phyloP scores from a whole-genome alignment of 2,113 vertebrate genomes.

The Tautogolabrus adspersus region DNA sequence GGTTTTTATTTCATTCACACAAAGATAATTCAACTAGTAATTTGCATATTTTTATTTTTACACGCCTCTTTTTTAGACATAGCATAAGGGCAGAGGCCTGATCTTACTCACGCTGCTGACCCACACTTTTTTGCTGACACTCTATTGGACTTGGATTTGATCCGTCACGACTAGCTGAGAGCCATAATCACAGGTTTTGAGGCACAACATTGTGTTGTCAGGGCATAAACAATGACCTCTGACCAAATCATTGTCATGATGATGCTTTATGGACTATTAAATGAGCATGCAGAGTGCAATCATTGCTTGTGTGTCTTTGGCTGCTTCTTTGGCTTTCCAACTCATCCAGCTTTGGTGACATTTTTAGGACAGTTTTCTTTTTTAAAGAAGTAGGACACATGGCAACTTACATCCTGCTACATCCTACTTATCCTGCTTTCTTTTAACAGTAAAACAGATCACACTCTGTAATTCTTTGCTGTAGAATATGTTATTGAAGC shows the following conservation, averaged over 20 bases:
- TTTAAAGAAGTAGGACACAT: too few species aligned
- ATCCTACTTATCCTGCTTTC: too few species aligned
- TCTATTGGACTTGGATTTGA: constrained; percentile 13
- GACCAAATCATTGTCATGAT: constrained; percentile 6
- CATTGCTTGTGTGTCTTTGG: neutral
- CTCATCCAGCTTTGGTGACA: too few species aligned
- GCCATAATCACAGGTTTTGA: constrained; percentile 21
- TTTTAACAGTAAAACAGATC: too few species aligned
- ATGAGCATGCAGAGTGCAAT: neutral
- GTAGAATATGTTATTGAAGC: too few species aligned
- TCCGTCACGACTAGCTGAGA: constrained; percentile 7
- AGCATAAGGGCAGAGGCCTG: too few species aligned
- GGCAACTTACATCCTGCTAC: too few species aligned
- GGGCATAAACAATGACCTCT: constrained; percentile 30
- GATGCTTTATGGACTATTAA: constrained; percentile 27
- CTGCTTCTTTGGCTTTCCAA: neutral
- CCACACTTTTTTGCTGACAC: constrained; percentile 2
- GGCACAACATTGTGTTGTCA: constrained; percentile 33
- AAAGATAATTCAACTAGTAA: neutral
- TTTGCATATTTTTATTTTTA: too few species aligned
- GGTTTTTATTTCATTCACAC: constrained; percentile 1
- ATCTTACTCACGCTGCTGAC: too few species aligned
- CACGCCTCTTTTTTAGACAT: too few species aligned
- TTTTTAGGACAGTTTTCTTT: too few species aligned
- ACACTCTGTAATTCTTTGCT: too few species aligned